Evolutionary conservation across 2,113 vertebrate species (phyloP), one percentile per base, ranked within the genome.

Genomic region (Gymnocephalus cernua): DNA sequence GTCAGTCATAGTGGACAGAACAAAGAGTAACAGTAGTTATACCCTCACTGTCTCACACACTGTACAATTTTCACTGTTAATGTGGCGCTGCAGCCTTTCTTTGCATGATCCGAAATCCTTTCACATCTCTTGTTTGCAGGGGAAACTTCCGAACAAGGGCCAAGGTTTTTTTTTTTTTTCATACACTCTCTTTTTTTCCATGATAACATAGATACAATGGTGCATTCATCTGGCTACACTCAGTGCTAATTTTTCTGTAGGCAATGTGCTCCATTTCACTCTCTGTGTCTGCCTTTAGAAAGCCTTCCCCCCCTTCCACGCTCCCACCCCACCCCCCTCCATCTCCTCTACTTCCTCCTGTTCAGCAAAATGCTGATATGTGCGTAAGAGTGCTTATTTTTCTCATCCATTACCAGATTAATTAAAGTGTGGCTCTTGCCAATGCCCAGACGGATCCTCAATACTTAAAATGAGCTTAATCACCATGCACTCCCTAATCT

Each of bases 381-480:
- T 93, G 91, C 91, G 86, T 93, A 92, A 94, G 92, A 92, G 86
- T 88, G 90, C 91, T 93, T 93, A 93, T 96, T 94, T 93, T 94
- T 90, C 89, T 93, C 92, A 91, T 94, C 95, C 91, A 93, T 95
- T 94, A 95, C 81, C 84, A 92, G 94, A 95, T 95, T 95, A 95
- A 96, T 96, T 95, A 94, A 95, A 95, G 90, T 89, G 85, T 90
- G 89, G 92, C 90, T 92, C 89, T 93, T 92, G 90, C 93, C 89
- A 94, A 91, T 93, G 93, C 92, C 93, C 95, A 95, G 93, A 93
- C 91, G 91, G 94, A 91, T 92, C 86, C 89, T 94, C 93, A 92
- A 92, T 93, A 94, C 92, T 95, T 94, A 90, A 93, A 93, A 95
- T 94, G 91, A 94, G 93, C 94, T 93, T 94, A 95, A 95, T 95